These are phyloP conservation scores for Seira musarum DNA, from an alignment of 2,888 invertebrate species.

Conservation along the genomic window DNA sequence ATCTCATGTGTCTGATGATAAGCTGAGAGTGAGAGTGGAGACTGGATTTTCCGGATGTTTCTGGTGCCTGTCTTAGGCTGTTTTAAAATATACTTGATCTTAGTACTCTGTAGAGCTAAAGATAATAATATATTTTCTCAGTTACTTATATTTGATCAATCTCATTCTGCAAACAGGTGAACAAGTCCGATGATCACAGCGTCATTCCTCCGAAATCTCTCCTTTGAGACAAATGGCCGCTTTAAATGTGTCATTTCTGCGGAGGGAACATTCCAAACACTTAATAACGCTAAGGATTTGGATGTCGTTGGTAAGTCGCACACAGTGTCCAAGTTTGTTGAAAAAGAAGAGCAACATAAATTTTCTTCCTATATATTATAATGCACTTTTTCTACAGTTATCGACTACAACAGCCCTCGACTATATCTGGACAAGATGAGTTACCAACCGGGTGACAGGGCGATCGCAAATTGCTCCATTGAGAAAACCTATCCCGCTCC, in stretches of 20 bases:
- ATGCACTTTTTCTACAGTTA: slow-evolving; percentile 46
- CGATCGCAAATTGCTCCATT: slow-evolving; percentile 59
- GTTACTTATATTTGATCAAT: neutral
- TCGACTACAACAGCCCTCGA: slow-evolving; percentile 64
- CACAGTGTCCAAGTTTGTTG: neutral
- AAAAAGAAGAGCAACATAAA: neutral
- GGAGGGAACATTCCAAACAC: slow-evolving; percentile 61
- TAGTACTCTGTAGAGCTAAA: no score
- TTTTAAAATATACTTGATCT: no score
- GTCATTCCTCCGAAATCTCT: slow-evolving; percentile 61
- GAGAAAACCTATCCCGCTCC: slow-evolving; percentile 61
- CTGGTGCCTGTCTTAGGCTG: neutral
- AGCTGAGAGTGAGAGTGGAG: no score
- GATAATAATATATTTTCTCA: no score
- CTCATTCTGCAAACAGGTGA: slow-evolving; percentile 40
- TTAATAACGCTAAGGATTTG: slow-evolving; percentile 57
- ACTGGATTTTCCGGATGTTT: neutral
- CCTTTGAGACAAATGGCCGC: slow-evolving; percentile 59
- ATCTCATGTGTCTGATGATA: no score
- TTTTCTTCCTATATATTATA: neutral
- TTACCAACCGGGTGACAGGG: slow-evolving; percentile 60
- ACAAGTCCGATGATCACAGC: slow-evolving; percentile 62
- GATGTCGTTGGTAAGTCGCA: slow-evolving; percentile 57
- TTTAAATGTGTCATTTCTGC: slow-evolving; percentile 63
- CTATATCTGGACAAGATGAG: slow-evolving; percentile 59